These are phyloP conservation scores for Lysiphlebus fabarum DNA, from an alignment of 1,140 invertebrate genomes.

Conservation along the genomic window DNA sequence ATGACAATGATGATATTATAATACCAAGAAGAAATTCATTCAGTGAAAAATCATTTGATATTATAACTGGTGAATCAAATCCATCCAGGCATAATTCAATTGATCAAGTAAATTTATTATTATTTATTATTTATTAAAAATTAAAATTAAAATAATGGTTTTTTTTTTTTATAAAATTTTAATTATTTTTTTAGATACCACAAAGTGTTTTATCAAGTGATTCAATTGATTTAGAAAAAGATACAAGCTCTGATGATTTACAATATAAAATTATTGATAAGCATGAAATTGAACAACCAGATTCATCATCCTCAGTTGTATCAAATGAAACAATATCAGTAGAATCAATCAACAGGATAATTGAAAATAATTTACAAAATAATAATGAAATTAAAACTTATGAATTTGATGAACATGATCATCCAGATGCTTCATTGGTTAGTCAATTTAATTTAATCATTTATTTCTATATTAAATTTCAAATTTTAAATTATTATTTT, in stretches of 20 bases:
- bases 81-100: conserved; percentile 27
- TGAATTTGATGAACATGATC: conserved; percentile 22
- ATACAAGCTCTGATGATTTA: conserved; percentile 19
- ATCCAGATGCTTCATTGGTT: conserved; percentile 19
- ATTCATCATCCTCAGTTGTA: conserved; percentile 19
- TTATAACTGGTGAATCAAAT: conserved; percentile 25
- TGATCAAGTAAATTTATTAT: conserved; percentile 19
- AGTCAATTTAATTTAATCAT: conserved; percentile 1
- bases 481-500: too few relatives aligned
- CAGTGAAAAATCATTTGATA: conserved; percentile 25
- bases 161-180: background rate
- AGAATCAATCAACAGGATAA: conserved; percentile 16
- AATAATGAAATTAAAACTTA: conserved; percentile 16
- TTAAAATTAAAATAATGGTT: too few relatives aligned
- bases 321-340: conserved; percentile 24
- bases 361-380: conserved; percentile 14
- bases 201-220: conserved; percentile 19
- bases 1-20: conserved; percentile 12
- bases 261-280: conserved; percentile 16
- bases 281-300: conserved; percentile 3
- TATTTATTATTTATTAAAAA: background rate
- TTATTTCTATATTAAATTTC: too few relatives aligned
- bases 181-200: conserved; percentile 10
- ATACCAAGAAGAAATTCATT: background rate
- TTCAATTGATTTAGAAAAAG: conserved; percentile 20